Evolutionary conservation across 2,113 vertebrate species (phyloP), one percentile per base, ranked within the genome.

Genomic region (Tenebrosternarchus preto): DNA sequence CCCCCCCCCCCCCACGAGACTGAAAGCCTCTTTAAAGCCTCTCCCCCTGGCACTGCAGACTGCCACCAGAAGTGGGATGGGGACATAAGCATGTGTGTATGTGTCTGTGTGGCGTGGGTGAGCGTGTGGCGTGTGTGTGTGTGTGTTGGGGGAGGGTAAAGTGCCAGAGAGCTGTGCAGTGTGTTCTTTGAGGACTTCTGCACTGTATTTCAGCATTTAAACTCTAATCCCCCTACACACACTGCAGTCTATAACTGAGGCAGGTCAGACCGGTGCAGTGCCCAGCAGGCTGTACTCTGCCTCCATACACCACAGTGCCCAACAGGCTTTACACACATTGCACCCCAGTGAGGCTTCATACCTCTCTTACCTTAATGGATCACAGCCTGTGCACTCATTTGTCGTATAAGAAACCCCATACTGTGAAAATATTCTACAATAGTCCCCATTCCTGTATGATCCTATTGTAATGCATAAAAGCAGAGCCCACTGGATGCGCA

Each of bases 11-110:
- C 12, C 50, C n/a, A 53, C 19, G 5, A n/a, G 36, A 27, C 9
- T 27, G 50, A 76, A 71, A 71, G 39, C 82, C n/a, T 75, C 71
- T 59, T n/a, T 67, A 81, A 39, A 50, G 33, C 56, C 59, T 57
- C 60, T 25, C 73, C 63, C 63, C 60, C 31, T 2, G 68, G 57
- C 53, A 50, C 77, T 33, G 53, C 36, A 68, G 57, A 59, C 63
- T 75, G 72, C 33, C 43, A 33, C 60, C 31, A 24, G 24, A 72
- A 77, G 43, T 63, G 60, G 74, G 56, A 50, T 59, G 22, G 56
- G 56, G 36, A 25, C 60, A 63, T 16, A 29, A 63, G 46, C 29
- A n/a, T 76, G 72, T 22, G 33, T 59, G 22, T 12, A 12, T 33
- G 22, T 57, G 27, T 43, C 9, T 50, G 11, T 15, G 43, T 50